Conservation (phyloP, 2,888 invertebrate species). For the Lasioglossum morio region DNA sequence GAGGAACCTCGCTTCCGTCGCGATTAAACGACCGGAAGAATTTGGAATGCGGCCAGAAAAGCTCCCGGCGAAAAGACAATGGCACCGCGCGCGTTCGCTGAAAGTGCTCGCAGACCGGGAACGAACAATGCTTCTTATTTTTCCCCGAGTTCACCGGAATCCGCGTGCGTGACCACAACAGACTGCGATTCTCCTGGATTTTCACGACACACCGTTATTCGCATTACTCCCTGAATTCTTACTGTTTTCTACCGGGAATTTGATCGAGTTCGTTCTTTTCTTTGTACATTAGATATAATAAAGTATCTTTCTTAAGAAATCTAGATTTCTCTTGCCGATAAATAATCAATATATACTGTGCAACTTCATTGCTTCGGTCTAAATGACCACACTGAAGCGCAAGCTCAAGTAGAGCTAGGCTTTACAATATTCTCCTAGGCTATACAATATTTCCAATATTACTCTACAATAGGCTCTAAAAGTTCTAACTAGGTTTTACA, state of each 20-base stretch:
- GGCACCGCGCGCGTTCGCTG: not conserved
- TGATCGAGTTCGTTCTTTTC: too few species aligned
- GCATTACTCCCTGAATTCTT: not conserved
- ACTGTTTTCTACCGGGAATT: not conserved
- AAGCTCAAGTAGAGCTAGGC: too few species aligned
- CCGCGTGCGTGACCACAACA: not conserved
- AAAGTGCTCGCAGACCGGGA: not conserved
- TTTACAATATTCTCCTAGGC: not conserved
- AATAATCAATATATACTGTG: too few species aligned
- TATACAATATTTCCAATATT: too few species aligned
- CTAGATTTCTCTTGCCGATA: too few species aligned
- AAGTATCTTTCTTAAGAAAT: too few species aligned
- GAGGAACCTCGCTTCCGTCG: not conserved
- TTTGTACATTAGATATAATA: too few species aligned
- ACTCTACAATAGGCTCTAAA: too few species aligned
- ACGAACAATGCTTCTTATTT: constrained; percentile 6
- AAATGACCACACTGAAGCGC: too few species aligned
- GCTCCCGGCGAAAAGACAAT: not conserved
- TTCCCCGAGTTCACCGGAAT: not conserved
- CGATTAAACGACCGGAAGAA: constrained; percentile 25
- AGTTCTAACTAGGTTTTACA: not conserved
- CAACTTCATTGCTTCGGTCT: too few species aligned
- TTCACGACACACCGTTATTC: not conserved
- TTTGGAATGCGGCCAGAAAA: constrained; percentile 35
- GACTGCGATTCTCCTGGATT: not conserved